Percentiles rank a stretch among this genome's conserved stretches.
These are phyloP conservation scores for Neocloeon triangulifer DNA, from an alignment of 1,140 invertebrate species.

Conservation along the genomic window DNA sequence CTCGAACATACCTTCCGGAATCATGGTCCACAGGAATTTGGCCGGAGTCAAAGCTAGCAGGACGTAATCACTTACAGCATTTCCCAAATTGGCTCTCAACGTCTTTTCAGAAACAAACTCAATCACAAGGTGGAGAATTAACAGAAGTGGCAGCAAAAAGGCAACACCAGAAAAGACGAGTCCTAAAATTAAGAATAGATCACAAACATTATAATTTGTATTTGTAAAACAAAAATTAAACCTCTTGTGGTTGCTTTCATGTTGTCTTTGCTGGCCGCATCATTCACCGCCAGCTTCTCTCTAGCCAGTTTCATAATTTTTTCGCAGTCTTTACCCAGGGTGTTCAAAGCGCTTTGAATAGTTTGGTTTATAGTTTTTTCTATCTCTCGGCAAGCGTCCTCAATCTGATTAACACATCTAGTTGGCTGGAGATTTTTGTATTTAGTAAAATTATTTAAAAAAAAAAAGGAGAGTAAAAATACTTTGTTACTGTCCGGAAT, in stretches of 20 bases:
- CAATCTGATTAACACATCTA: conserved; percentile 32
- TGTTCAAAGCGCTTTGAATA: conserved; percentile 33
- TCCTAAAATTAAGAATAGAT: too few relatives aligned
- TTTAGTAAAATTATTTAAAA: neutral
- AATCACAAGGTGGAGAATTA: neutral
- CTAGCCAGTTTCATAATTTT: conserved; percentile 21
- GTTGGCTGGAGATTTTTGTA: conserved; percentile 14
- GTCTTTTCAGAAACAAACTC: neutral
- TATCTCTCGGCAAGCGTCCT: conserved; percentile 30
- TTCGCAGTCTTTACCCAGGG: conserved; percentile 29
- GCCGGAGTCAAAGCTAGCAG: neutral
- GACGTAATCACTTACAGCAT: too few relatives aligned
- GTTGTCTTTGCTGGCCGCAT: conserved; percentile 14
- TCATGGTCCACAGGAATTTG: neutral
- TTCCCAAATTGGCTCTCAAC: too few relatives aligned
- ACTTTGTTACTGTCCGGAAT: conserved; percentile 27
- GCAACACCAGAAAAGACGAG: neutral
- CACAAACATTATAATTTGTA: too few relatives aligned
- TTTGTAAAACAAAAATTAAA: conserved; percentile 3
- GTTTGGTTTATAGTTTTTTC: conserved; percentile 34
- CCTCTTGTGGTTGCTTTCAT: conserved; percentile 7
- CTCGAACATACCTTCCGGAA: neutral
- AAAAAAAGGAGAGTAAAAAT: neutral
- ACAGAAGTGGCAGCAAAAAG: neutral
- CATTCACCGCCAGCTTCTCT: conserved; percentile 20